Evolutionary conservation across 1,140 invertebrate genomes (phyloP).

Genomic region (Drosophila sechellia): DNA sequence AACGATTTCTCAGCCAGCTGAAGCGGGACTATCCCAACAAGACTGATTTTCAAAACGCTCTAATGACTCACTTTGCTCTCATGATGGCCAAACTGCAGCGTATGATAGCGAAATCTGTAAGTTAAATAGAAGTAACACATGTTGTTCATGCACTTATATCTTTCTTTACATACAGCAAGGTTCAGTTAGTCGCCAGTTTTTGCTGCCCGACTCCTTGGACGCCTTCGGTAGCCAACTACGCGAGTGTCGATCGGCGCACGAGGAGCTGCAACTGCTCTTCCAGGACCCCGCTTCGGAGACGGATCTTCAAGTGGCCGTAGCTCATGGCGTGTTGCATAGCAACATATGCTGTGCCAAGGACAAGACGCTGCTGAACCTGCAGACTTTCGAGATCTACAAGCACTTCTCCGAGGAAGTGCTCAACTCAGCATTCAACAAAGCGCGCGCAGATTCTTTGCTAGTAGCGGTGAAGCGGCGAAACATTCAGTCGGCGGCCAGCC

Average conservation of each 20-base stretch:
- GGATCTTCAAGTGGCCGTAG: conserved; percentile 85
- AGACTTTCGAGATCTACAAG: conserved; percentile 90
- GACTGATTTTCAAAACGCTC: conserved; percentile 50
- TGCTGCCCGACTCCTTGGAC: conserved; percentile 63
- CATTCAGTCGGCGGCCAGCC: conserved; percentile 49
- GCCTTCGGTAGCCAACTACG: conserved; percentile 51
- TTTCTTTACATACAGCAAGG: conserved; percentile 12
- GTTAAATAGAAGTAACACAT: conserved; percentile 3
- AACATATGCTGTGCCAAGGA: conserved; percentile 87
- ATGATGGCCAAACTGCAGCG: conserved; percentile 59
- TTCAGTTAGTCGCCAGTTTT: conserved; percentile 45
- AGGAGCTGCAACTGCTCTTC: conserved; percentile 67
- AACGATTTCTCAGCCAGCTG: conserved; percentile 57
- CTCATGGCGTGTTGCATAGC: conserved; percentile 87
- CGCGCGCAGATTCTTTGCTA: conserved; percentile 87
- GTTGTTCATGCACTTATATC: too few species aligned
- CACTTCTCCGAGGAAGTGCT: conserved; percentile 88
- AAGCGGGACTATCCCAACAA: conserved; percentile 61
- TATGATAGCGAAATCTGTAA: conserved; percentile 52
- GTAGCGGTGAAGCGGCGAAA: conserved; percentile 73
- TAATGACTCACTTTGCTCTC: conserved; percentile 67
- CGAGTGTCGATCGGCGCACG: conserved; percentile 40
- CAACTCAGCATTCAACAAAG: conserved; percentile 86
- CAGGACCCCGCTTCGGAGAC: conserved; percentile 84
- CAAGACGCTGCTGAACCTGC: conserved; percentile 87